phyloP scores from a whole-genome alignment of 2,888 invertebrate genomes.

The Epirrita christyi region DNA sequence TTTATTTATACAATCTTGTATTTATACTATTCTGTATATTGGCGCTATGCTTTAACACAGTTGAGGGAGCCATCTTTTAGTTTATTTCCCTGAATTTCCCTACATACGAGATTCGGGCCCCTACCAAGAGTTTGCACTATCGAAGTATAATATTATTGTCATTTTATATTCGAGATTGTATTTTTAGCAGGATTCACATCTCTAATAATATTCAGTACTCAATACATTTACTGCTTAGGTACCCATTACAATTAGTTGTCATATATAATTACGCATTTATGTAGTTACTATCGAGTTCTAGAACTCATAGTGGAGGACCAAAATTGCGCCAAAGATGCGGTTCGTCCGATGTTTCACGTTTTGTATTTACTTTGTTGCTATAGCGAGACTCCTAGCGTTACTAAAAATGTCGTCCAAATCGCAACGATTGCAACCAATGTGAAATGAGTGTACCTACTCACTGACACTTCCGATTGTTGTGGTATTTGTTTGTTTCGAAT shows the following conservation, averaged over 20 bases:
- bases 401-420: conserved; percentile 54
- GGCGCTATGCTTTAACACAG: conserved; percentile 38
- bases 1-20: conserved; percentile 26
- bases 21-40: conserved; percentile 19
- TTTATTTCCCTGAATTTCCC: conserved; percentile 63
- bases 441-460: conserved; percentile 23
- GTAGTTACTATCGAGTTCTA: conserved; percentile 1
- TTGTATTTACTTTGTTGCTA: conserved; percentile 30
- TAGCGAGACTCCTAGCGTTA: conserved; percentile 38
- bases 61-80: conserved; percentile 48
- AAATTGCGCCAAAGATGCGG: conserved; percentile 35
- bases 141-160: background rate
- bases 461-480: conserved; percentile 20
- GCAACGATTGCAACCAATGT: conserved; percentile 36
- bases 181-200: too few relatives aligned
- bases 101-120: conserved; percentile 54
- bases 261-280: too few relatives aligned
- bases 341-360: conserved; percentile 31
- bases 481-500: conserved; percentile 20
- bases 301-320: conserved; percentile 8
- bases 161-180: too few relatives aligned
- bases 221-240: too few relatives aligned
- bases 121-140: conserved; percentile 12
- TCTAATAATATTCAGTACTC: too few relatives aligned
- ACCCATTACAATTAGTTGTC: too few relatives aligned